These are phyloP conservation scores for Actinostola sp. DNA, from an alignment of 92 coral and sea anemone species.

Conservation along the genomic window DNA sequence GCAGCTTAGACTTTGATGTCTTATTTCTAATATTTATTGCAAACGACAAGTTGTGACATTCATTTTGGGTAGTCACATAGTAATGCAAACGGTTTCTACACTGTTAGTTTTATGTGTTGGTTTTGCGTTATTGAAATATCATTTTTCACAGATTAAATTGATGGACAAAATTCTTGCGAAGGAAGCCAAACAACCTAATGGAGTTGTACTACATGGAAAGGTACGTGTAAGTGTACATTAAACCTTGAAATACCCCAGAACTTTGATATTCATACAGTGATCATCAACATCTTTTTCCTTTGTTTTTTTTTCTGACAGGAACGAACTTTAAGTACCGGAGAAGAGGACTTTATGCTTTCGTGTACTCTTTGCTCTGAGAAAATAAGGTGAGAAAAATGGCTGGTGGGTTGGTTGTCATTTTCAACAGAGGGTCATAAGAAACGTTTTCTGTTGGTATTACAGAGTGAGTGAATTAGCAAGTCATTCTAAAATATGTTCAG, in stretches of 20 bases:
- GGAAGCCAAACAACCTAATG: conserved; percentile 75
- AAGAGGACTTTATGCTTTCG: conserved; percentile 84
- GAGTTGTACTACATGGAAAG: conserved; percentile 60
- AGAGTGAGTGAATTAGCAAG: conserved; percentile 87
- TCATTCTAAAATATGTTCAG: conserved; percentile 88
- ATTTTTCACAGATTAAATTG: conserved; percentile 58
- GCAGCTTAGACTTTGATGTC: neutral
- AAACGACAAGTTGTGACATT: neutral
- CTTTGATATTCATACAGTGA: neutral
- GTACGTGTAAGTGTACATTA: conserved; percentile 22
- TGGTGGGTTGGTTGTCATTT: neutral
- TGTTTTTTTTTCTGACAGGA: conserved; percentile 6
- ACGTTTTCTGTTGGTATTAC: neutral
- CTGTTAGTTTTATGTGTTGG: too few species aligned
- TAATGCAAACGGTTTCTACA: too few species aligned
- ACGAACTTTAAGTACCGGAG: conserved; percentile 52
- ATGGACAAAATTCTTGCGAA: conserved; percentile 76
- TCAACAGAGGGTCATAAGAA: neutral
- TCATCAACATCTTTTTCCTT: neutral
- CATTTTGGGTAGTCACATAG: neutral
- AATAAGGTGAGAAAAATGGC: conserved; percentile 58
- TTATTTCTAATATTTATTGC: neutral
- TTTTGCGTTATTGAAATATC: neutral
- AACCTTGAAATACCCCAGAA: neutral
- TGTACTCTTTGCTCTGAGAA: conserved; percentile 93